Evolutionary conservation across 2,113 vertebrate species (phyloP), one percentile per base, ranked within the genome.

Genomic region (Peromyscus maniculatus): DNA sequence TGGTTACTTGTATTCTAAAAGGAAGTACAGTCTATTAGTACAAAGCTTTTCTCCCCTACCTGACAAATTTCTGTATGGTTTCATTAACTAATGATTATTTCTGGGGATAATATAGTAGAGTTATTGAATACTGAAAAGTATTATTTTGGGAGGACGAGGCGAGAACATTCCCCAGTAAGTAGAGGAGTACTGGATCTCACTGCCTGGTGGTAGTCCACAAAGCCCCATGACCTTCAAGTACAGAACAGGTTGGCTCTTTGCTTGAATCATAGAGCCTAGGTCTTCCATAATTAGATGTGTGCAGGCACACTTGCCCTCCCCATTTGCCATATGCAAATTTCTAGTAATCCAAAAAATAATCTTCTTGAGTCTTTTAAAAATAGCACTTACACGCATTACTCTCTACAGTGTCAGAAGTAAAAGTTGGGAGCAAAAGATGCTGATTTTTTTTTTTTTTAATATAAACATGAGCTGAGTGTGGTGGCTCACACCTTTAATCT

Each of bases 261-360:
- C 64, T 46, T 74, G 82, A 69, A 28, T 17, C 12, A 75, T 59
- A 9, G 7, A 16, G 1, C 49, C 66, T 77, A 36, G 36, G 36
- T 52, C 91, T 97, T 92, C 33, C 79, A n/a, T 89, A 21, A 88
- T 43, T 75, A 59, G 16, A 59, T 86, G 8, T 89, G 36, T 69
- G 82, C 75, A 71, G 0, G 1, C 2, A 79, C 26, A n/a, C 10
- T 75, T 95, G 94, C 71, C 43, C 66, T 83, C 43, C 71, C n/a
- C 80, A 3, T 52, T 4, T 89, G 39, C 43, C 72, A 89, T 75
- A 52, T 80, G 12, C 26, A 87, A 69, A 90, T 89, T 90, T 94
- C 36, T 15, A 66, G 52, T 87, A 96, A 91, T 28, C 46, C 93
- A 90, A 92, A 16, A 91, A 22, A 59, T 66, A 59, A 84, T 93